phyloP scores from a whole-genome alignment of 2,888 invertebrate genomes.

The Stenichneumon culpator region DNA sequence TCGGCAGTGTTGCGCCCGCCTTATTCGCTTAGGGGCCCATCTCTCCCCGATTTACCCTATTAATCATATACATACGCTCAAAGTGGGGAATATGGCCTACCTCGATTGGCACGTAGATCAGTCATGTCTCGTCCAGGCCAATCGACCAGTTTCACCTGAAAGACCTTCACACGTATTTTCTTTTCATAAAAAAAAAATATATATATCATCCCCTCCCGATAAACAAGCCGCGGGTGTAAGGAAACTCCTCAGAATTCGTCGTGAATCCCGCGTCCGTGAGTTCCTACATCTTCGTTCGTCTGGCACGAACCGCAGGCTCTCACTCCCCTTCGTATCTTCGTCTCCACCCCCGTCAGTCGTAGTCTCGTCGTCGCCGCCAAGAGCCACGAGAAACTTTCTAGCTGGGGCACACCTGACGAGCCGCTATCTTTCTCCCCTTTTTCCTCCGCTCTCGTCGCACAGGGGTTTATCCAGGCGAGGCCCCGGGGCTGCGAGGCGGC shows the following conservation, averaged over 20 bases:
- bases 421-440: constrained; percentile 29
- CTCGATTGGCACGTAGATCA: background rate
- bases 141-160: background rate
- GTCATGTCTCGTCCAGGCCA: no score
- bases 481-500: constrained; percentile 16
- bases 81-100: no score
- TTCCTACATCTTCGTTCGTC: constrained; percentile 26
- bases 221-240: constrained; percentile 12
- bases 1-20: no score
- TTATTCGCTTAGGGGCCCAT: no score
- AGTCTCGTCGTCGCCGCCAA: constrained; percentile 41
- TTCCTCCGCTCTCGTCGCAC: background rate
- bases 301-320: constrained; percentile 44
- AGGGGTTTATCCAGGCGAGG: constrained; percentile 14
- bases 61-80: no score
- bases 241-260: constrained; percentile 46
- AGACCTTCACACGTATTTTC: background rate
- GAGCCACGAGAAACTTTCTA: constrained; percentile 58
- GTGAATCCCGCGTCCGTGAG: constrained; percentile 41
- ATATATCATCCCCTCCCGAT: background rate
- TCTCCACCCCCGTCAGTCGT: constrained; percentile 32
- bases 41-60: no score
- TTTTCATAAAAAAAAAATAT: background rate
- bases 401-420: constrained; percentile 51
- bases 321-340: constrained; percentile 35